These are phyloP conservation scores for Micronycteris hirsuta DNA, from an alignment of 2,113 vertebrate species.

Conservation along the genomic window DNA sequence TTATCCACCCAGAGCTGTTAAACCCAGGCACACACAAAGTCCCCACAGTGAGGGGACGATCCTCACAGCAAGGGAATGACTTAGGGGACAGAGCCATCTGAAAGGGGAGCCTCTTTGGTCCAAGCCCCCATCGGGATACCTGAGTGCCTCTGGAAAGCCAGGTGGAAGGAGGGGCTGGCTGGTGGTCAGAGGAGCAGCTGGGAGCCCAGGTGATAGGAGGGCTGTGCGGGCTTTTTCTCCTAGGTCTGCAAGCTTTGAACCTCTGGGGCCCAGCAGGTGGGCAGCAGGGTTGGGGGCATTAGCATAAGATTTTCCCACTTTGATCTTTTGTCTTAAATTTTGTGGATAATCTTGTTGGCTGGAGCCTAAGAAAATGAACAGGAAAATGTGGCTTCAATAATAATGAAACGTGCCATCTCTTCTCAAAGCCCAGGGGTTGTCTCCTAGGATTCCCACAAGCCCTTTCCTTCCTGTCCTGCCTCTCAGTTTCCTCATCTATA, in stretches of 20 bases:
- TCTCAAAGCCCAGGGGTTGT: background rate
- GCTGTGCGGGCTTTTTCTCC: background rate
- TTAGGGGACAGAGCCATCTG: background rate
- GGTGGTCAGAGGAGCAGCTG: background rate
- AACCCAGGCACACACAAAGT: background rate
- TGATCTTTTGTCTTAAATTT: conserved; percentile 65
- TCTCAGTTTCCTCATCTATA: background rate
- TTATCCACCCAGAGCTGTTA: background rate
- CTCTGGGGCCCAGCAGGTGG: conserved; percentile 27
- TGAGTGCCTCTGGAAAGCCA: background rate
- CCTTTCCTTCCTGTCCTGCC: background rate
- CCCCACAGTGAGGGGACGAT: background rate
- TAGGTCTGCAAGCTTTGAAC: conserved; percentile 37
- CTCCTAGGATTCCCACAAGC: background rate
- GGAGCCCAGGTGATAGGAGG: background rate
- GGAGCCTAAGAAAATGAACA: background rate
- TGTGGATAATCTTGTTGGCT: conserved; percentile 15
- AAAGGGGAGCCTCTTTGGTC: background rate
- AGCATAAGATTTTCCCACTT: conserved; percentile 54
- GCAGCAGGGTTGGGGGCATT: background rate
- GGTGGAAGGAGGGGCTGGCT: background rate
- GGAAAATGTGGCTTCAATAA: background rate
- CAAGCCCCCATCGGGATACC: background rate
- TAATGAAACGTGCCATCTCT: background rate
- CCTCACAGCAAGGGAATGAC: rapidly evolving